These are phyloP conservation scores for Aphidius gifuensis DNA, from an alignment of 1,140 invertebrate species.

Conservation along the genomic window DNA sequence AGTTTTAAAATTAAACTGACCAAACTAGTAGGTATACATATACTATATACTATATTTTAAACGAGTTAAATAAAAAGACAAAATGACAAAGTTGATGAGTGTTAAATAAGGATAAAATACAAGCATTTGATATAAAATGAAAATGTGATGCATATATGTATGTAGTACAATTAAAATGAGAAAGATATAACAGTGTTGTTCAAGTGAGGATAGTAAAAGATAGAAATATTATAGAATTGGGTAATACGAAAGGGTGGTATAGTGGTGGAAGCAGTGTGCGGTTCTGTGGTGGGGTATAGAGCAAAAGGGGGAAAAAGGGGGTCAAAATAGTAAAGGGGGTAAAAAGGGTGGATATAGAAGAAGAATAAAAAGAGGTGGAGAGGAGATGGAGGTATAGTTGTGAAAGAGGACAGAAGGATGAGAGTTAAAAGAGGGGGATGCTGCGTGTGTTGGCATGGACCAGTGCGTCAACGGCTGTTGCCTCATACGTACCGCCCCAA, in stretches of 20 bases:
- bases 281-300: constrained; percentile 33
- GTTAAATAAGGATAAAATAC: constrained; percentile 12
- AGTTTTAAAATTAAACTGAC: too few species aligned
- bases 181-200: constrained; percentile 10
- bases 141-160: neutral
- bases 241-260: constrained; percentile 24
- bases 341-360: constrained; percentile 15
- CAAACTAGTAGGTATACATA: too few species aligned
- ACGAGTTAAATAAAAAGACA: constrained; percentile 8
- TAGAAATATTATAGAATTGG: constrained; percentile 24
- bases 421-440: constrained; percentile 45
- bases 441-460: constrained; percentile 57
- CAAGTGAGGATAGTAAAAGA: constrained; percentile 22
- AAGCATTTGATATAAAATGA: constrained; percentile 12
- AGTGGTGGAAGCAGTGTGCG: constrained; percentile 31
- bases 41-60: too few species aligned
- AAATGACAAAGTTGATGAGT: constrained; percentile 15
- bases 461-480: constrained; percentile 58
- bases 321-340: constrained; percentile 20
- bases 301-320: constrained; percentile 31
- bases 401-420: constrained; percentile 27
- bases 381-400: constrained; percentile 15
- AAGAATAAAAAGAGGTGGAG: neutral
- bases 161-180: neutral
- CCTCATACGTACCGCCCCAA: constrained; percentile 54